A percentile compares a stretch with the other conserved stretches of the same genome.
phyloP scores from a whole-genome alignment of 2,797 vertebrate species.

The Alosa sapidissima region DNA sequence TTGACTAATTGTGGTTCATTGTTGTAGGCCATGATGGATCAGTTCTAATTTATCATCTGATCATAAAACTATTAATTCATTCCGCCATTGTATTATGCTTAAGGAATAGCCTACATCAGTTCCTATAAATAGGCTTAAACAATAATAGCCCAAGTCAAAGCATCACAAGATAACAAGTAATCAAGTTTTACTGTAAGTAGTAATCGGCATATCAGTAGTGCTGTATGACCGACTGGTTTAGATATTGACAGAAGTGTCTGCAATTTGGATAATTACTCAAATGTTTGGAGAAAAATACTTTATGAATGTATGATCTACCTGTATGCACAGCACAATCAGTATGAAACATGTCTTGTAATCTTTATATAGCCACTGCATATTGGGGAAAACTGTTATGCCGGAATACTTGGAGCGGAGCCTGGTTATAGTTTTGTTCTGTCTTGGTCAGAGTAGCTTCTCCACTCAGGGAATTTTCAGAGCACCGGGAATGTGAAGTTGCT shows the following conservation, averaged over 20 bases:
- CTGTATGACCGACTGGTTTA: no score
- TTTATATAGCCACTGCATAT: background rate
- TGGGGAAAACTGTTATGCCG: constrained; percentile 28
- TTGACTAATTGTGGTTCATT: background rate
- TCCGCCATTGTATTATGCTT: background rate
- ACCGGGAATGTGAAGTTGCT: background rate
- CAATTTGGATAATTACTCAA: background rate
- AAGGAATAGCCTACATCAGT: background rate
- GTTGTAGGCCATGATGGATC: background rate
- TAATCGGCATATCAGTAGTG: no score
- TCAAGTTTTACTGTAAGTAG: background rate
- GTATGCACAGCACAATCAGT: background rate
- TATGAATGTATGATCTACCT: background rate
- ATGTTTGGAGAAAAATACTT: background rate
- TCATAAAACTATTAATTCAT: background rate
- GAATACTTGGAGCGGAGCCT: background rate
- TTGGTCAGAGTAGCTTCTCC: background rate
- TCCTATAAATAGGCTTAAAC: background rate
- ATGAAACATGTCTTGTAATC: background rate
- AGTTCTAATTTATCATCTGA: background rate
- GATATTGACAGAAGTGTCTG: background rate
- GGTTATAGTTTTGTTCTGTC: background rate
- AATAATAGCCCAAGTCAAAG: no score
- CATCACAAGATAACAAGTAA: background rate
- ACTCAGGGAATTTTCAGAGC: background rate